Conservation (phyloP, 2,888 invertebrate species). For the Opisthograptis luteolata region DNA sequence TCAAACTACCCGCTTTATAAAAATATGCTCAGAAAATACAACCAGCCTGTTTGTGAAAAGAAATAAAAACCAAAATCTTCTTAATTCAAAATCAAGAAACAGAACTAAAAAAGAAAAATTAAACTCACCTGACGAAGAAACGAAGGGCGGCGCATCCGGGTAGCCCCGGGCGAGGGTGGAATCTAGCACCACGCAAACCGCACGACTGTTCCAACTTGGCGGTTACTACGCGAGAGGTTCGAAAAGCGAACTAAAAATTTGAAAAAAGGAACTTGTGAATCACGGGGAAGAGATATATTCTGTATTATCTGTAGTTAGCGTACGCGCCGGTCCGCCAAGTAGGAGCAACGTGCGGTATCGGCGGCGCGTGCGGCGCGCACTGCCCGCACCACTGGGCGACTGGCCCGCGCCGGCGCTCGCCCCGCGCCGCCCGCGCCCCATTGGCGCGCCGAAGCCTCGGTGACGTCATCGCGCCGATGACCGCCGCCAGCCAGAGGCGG, state of each 20-base stretch:
- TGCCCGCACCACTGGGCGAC: slow-evolving; percentile 70
- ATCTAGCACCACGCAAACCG: slow-evolving; percentile 43
- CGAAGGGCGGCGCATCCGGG: slow-evolving; percentile 46
- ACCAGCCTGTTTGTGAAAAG: background rate
- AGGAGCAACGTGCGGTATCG: slow-evolving; percentile 64
- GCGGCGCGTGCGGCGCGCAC: slow-evolving; percentile 60
- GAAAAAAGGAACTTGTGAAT: slow-evolving; percentile 12
- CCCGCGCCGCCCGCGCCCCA: slow-evolving; percentile 52
- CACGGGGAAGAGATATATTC: slow-evolving; percentile 28
- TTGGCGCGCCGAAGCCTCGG: slow-evolving; percentile 65
- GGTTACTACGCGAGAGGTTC: slow-evolving; percentile 29
- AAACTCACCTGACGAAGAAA: slow-evolving; percentile 54
- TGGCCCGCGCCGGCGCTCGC: slow-evolving; percentile 58
- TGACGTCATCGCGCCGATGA: slow-evolving; percentile 66
- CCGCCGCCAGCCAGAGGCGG: slow-evolving; percentile 37
- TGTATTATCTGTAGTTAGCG: slow-evolving; percentile 31
- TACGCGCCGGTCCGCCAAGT: slow-evolving; percentile 60
- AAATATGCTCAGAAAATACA: background rate
- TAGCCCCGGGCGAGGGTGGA: slow-evolving; percentile 31
- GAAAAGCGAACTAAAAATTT: slow-evolving; percentile 16
- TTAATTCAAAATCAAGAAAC: slow-evolving; percentile 20
- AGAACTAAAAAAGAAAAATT: slow-evolving; percentile 7
- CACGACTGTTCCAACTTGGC: slow-evolving; percentile 57
- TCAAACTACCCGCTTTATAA: slow-evolving; percentile 5
- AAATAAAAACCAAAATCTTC: background rate